Conservation (phyloP, 2,888 invertebrate genomes). For the Lasius fuliginosus region DNA sequence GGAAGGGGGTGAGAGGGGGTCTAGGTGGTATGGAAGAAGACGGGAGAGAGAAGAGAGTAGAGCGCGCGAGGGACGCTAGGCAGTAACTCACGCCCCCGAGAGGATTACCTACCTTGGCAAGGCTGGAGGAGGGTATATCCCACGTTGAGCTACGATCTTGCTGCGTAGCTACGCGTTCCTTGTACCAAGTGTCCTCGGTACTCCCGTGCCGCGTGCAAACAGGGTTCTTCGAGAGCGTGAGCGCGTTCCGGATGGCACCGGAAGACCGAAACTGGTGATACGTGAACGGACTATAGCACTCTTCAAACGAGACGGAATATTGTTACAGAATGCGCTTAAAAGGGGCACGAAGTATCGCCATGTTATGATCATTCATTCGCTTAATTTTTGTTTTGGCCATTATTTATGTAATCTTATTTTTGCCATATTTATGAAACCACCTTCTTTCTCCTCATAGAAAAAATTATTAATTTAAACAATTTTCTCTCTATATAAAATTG, state of each 20-base stretch:
- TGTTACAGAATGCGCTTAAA: conserved; percentile 24
- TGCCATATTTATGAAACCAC: not conserved
- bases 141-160: conserved; percentile 86
- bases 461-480: not conserved
- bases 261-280: conserved; percentile 80
- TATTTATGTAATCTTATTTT: not conserved
- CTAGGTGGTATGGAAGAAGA: conserved; percentile 58
- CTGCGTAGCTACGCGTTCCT: conserved; percentile 86
- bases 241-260: conserved; percentile 72
- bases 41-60: conserved; percentile 69
- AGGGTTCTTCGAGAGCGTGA: conserved; percentile 79
- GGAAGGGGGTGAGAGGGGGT: conserved; percentile 44
- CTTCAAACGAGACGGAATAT: conserved; percentile 43
- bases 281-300: conserved; percentile 71
- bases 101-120: conserved; percentile 86
- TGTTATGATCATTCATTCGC: not conserved
- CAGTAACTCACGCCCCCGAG: conserved; percentile 86
- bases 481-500: not conserved
- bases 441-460: not conserved
- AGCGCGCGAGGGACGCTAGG: conserved; percentile 70
- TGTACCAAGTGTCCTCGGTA: conserved; percentile 85
- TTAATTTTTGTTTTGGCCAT: not conserved
- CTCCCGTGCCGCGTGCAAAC: conserved; percentile 77
- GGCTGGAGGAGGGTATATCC: conserved; percentile 80
- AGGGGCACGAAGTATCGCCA: conserved; percentile 51